Evolutionary conservation across 2,113 vertebrate genomes (phyloP), one percentile per base, ranked within the genome.

Genomic region (Ciconia boyciana): DNA sequence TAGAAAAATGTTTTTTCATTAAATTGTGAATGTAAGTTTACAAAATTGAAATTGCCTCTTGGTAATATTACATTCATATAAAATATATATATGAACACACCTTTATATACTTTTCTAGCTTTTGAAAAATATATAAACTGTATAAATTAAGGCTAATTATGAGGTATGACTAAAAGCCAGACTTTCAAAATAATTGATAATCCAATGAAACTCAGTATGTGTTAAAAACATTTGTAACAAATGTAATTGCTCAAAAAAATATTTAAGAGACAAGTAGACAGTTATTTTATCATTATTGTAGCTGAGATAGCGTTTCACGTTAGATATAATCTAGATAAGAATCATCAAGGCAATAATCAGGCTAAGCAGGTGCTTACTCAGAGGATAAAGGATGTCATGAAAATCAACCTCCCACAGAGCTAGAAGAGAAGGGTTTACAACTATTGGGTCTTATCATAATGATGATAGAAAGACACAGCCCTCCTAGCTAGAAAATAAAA

Each of bases 301-400:
- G 7, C 43, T 77, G 75, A 74, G 36, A n/a, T 65, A 75, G 11
- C 6, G 1, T 79, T 95, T 90, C 66, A 46, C 14, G 16, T 79
- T 54, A 57, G 52, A 32, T 72, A 32, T 18, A 66, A 81, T 84
- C 72, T 85, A 75, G 52, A 58, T 65, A 78, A 88, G 82, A 88
- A 92, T 87, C 32, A 66, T n/a, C 49, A 61, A 87, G 78, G 64
- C 39, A 90, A 46, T 65, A 88, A 83, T 55, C 48, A 72, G 72
- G 52, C 61, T 93, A 94, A 96, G 76, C 61, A 95, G 64, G 71
- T 95, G 39, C 87, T 92, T 93, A 44, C 44, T 72, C 26, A 16
- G 88, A 81, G 92, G 55, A 84, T 89, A 69, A 94, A 84, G 70
- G 58, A 20, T 89, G 80, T 90, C 79, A 79, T 36, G 87, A 83